Conservation (phyloP, 2,113 vertebrate genomes). For the Chiloscyllium plagiosum region DNA sequence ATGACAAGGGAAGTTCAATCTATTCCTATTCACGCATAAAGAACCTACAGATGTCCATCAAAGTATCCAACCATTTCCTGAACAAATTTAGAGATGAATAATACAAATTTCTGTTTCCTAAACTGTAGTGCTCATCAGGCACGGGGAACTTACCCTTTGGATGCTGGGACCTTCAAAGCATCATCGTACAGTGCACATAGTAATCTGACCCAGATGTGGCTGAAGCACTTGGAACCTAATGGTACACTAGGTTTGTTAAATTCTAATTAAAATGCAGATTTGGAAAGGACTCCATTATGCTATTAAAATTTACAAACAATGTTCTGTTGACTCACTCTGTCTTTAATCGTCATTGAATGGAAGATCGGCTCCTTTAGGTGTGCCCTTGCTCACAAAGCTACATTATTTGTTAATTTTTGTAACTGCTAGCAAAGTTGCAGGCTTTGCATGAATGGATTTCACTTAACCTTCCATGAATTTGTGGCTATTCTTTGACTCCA, state of each 20-base stretch:
- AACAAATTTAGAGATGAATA: background rate
- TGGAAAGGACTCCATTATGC: background rate
- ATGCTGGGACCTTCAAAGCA: background rate
- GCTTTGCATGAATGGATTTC: background rate
- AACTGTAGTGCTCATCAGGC: background rate
- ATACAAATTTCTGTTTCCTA: background rate
- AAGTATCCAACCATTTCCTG: background rate
- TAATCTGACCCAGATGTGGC: background rate
- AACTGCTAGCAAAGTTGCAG: background rate
- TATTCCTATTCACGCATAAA: background rate
- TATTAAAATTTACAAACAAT: background rate
- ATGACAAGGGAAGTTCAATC: background rate
- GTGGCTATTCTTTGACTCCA: background rate
- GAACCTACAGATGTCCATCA: background rate
- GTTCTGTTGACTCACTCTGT: background rate
- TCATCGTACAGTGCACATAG: background rate
- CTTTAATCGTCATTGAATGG: background rate
- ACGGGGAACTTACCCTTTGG: background rate
- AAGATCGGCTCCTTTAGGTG: background rate
- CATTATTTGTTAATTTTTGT: background rate
- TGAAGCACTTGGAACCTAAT: background rate
- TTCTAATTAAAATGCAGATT: background rate
- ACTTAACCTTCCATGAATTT: background rate
- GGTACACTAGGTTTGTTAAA: background rate
- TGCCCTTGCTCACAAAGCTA: background rate